Evolutionary conservation across 2,797 vertebrate genomes (phyloP).

Genomic region (Poeciliopsis presidionis): DNA sequence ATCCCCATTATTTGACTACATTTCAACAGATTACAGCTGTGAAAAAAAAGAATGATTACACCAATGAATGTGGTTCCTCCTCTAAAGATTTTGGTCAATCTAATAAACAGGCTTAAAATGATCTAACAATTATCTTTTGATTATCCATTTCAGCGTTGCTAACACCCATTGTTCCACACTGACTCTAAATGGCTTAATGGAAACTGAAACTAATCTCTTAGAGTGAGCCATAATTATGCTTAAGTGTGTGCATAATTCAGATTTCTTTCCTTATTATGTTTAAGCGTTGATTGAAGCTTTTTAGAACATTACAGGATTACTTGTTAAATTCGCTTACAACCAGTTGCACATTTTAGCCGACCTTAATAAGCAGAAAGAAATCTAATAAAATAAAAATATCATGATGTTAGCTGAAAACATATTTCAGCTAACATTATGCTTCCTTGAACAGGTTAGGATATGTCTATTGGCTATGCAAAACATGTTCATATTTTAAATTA

Average conservation of each 20-base stretch:
- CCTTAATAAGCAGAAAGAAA: background rate
- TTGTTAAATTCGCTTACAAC: background rate
- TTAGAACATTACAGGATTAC: background rate
- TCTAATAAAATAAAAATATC: background rate
- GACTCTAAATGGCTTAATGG: background rate
- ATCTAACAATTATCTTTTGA: background rate
- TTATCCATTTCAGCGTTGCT: background rate
- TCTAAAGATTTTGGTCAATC: background rate
- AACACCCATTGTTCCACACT: background rate
- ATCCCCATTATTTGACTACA: background rate
- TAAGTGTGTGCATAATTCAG: background rate
- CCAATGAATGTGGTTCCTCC: background rate
- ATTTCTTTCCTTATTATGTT: background rate
- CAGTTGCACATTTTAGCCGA: background rate
- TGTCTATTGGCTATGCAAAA: no score
- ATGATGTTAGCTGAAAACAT: background rate
- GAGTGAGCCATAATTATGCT: background rate
- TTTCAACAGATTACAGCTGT: background rate
- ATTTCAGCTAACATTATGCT: no score
- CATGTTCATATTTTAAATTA: no score
- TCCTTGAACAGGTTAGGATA: no score
- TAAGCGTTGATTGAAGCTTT: background rate
- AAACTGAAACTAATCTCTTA: background rate
- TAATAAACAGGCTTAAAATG: background rate
- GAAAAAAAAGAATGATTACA: background rate